Percentiles rank a stretch among this genome's conserved stretches.
These are phyloP conservation scores for Pelodiscus sinensis DNA, from an alignment of 2,113 vertebrate species.

Conservation along the genomic window DNA sequence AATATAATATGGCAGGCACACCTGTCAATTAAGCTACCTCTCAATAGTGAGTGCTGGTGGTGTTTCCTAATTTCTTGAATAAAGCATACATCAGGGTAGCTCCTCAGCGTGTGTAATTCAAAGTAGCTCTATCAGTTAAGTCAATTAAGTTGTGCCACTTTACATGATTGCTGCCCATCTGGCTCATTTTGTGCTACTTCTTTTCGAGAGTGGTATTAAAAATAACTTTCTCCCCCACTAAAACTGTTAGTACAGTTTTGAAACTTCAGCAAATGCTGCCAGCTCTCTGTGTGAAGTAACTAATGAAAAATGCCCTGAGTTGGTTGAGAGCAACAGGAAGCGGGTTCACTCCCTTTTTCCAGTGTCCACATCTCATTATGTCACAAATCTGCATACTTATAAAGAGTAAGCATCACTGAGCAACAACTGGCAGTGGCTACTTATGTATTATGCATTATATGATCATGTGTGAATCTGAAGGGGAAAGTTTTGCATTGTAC, in stretches of 20 bases:
- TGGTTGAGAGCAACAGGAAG: constrained; percentile 40
- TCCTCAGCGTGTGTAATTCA: rapidly evolving
- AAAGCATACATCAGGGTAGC: rapidly evolving
- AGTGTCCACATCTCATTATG: background rate
- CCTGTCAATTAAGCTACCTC: constrained; percentile 41
- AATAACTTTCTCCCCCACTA: constrained; percentile 4
- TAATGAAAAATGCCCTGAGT: constrained; percentile 22
- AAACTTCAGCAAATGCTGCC: constrained; percentile 8
- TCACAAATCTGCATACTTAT: rapidly evolving
- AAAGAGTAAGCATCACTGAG: background rate
- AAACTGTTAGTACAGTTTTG: constrained; percentile 46
- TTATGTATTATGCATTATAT: background rate
- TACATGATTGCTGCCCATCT: background rate
- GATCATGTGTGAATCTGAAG: background rate
- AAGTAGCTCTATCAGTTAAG: background rate
- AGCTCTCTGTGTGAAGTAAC: background rate
- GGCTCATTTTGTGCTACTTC: background rate
- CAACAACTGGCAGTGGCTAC: background rate
- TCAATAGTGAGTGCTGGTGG: background rate
- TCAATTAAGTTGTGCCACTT: background rate
- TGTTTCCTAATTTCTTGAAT: background rate
- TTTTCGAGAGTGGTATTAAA: constrained; percentile 2
- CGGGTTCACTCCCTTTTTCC: constrained; percentile 23
- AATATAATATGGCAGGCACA: background rate
- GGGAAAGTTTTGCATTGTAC: background rate